Percentiles rank a stretch among this genome's conserved stretches.
Conservation (phyloP, 2,797 vertebrate genomes). For the Neosilurus hyrtlii region DNA sequence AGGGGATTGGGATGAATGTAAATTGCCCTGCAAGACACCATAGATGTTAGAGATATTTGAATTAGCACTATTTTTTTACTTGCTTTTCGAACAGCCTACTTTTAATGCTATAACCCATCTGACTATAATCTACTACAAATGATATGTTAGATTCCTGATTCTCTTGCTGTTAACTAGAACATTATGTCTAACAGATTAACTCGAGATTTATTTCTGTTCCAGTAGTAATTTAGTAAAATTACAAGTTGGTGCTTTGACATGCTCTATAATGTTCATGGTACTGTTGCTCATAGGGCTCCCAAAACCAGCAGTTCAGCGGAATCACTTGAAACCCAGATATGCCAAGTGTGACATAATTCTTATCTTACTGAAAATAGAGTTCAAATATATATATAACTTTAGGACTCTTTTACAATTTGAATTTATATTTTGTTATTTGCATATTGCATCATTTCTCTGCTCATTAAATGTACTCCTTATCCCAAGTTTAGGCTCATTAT, state of each 20-base stretch:
- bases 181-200: not conserved
- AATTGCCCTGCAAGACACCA: not conserved
- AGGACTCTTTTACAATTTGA: not conserved
- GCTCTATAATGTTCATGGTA: not conserved
- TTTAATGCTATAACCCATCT: not conserved
- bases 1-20: constrained; percentile 3
- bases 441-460: not conserved
- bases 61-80: not conserved
- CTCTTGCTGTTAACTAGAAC: not conserved
- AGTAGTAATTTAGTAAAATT: not conserved
- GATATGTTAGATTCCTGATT: not conserved
- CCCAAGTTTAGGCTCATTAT: not conserved
- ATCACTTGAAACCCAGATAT: not conserved
- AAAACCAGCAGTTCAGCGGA: not conserved
- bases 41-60: not conserved
- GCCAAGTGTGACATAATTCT: not conserved
- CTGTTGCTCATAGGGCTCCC: not conserved
- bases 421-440: not conserved
- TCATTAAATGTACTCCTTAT: not conserved
- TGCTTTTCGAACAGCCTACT: not conserved
- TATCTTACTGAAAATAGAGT: not conserved
- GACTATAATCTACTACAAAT: not conserved
- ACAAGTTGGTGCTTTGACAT: too few species aligned
- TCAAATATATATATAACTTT: not conserved
- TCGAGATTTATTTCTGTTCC: not conserved